Evolutionary conservation across 2,888 invertebrate genomes (phyloP).

Genomic region (Hydroisotoma schaefferi): DNA sequence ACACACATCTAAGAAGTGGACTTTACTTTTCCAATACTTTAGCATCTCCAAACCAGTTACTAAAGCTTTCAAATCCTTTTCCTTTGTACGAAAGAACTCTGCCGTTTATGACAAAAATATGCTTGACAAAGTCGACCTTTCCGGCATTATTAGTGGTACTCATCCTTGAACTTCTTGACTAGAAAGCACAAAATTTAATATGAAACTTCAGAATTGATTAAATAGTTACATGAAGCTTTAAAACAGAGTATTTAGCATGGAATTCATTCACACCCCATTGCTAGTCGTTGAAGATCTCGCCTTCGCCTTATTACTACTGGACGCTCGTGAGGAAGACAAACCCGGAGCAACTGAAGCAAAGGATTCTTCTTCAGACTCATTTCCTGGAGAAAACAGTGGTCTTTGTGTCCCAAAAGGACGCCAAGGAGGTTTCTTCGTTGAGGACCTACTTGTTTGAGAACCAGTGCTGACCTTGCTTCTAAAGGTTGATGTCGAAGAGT

Average conservation of each 20-base stretch:
- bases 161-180: not conserved
- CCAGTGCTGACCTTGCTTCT: too few relatives aligned
- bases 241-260: too few relatives aligned
- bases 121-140: conserved; percentile 15
- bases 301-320: too few relatives aligned
- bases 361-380: too few relatives aligned
- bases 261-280: too few relatives aligned
- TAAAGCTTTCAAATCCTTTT: conserved; percentile 34
- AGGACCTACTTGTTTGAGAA: not conserved
- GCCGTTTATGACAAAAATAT: conserved; percentile 38
- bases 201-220: not conserved
- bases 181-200: not conserved
- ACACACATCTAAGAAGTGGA: not conserved
- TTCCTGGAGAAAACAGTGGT: too few relatives aligned
- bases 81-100: conserved; percentile 28
- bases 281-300: too few relatives aligned
- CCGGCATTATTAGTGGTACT: not conserved
- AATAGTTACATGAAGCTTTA: too few relatives aligned
- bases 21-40: conserved; percentile 19
- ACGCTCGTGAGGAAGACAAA: too few relatives aligned
- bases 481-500: too few relatives aligned
- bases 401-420: not conserved
- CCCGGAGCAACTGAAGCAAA: too few relatives aligned
- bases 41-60: conserved; percentile 42
- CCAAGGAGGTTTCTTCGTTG: not conserved